Conservation (phyloP, 2,888 invertebrate genomes). For the Tortrix viridana region DNA sequence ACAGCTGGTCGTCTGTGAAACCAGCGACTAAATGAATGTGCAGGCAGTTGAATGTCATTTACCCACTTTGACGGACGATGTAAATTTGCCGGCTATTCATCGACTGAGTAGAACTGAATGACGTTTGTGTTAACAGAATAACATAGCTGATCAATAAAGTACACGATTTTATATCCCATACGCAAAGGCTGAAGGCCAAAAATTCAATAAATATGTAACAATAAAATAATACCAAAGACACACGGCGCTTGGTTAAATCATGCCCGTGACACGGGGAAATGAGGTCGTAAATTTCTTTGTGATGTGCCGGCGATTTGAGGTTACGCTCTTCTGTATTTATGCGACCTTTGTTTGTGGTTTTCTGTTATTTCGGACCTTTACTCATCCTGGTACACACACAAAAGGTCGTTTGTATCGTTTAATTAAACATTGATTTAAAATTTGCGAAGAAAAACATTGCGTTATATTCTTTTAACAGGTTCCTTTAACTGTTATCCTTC, state of each 20-base stretch:
- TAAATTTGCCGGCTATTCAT: no score
- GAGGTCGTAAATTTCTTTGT: slow-evolving; percentile 20
- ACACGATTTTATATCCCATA: not conserved
- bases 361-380: not conserved
- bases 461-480: no score
- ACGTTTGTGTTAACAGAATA: no score
- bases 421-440: not conserved
- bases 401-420: not conserved
- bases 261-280: slow-evolving; percentile 9
- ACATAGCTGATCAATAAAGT: not conserved
- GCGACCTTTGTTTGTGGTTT: slow-evolving; percentile 6
- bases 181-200: not conserved
- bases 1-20: no score
- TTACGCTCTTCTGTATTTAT: slow-evolving; percentile 7
- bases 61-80: no score
- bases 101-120: no score
- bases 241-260: slow-evolving; percentile 15
- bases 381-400: not conserved
- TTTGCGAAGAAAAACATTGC: not conserved
- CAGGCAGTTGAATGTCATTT: no score
- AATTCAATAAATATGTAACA: slow-evolving; percentile 1
- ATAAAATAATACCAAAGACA: slow-evolving; percentile 16
- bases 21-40: no score
- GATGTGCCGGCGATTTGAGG: slow-evolving; percentile 14
- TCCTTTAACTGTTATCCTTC: no score